Base-by-base conservation (phyloP, 2,888 invertebrate species). In the Hoplodrina ambigua region DNA sequence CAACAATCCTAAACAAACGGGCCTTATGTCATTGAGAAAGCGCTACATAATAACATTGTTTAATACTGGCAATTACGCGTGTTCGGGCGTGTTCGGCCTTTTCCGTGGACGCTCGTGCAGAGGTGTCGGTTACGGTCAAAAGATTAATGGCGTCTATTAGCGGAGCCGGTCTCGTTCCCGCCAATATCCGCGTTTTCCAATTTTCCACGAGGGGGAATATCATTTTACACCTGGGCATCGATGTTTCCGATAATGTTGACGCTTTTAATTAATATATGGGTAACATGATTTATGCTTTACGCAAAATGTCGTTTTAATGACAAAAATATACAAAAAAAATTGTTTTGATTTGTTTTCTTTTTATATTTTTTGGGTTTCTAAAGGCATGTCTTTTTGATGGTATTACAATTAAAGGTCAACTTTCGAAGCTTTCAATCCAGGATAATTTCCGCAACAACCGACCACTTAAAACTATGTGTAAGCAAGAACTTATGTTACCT, bases 101-200 rank as follows among this genome's bases (percentile, higher is more conserved):
- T 80, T 81, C 66, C 84, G 82, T 72, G 72, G 62, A 71, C 46
- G 53, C 58, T 80, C 72, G 80, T 64, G 75, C 67, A 73, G 75
- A 83, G 85, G 87, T 86, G 86, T 89, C 86, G 85, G 88, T 87
- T 88, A 84, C 89, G 88, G 90, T 88, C 87, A 88, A 87, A 89
- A 93, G 93, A 94, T 93, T 91, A 93, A 94, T 93, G 91, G 86
- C 78, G 77, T 86, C 91, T 92, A 93, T 94, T 93, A 94, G 88
- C 87, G 77, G 63, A 83, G 82, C 76, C 83, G 81, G 85, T 85
- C 80, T 85, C 87, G 86, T 88, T 85, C 79, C 81, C 80, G 81
- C 85, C 86, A 90, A 90, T 90, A 89, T 86, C 87, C 88, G 86
- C 83, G 85, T 87, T 90, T 89, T 88, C 88, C 90, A 86, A 92